Evolutionary conservation across 2,888 invertebrate species (phyloP).

Genomic region (Heterodera filipjevi): DNA sequence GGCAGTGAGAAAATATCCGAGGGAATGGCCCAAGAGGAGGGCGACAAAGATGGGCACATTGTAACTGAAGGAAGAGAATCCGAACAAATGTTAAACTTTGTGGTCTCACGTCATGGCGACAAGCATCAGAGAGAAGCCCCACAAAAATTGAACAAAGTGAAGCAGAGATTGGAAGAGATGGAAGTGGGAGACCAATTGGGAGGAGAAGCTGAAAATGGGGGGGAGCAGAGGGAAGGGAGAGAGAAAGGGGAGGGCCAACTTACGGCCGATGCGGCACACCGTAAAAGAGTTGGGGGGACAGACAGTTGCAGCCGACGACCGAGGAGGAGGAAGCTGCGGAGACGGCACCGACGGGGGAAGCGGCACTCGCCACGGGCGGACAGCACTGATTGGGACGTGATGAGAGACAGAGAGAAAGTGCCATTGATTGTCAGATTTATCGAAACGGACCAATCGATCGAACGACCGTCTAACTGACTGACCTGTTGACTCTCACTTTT

Average conservation of each 20-base stretch:
- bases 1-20: conserved; percentile 54
- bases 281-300: conserved; percentile 7
- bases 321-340: background rate
- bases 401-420: no score
- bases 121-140: conserved; percentile 60
- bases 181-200: conserved; percentile 43
- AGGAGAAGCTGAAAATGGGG: conserved; percentile 21
- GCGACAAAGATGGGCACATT: conserved; percentile 50
- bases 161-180: conserved; percentile 56
- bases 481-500: background rate
- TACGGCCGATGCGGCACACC: conserved; percentile 13
- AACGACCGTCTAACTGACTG: background rate
- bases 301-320: conserved; percentile 14
- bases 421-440: background rate
- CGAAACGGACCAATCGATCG: background rate
- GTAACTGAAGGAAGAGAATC: conserved; percentile 37
- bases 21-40: conserved; percentile 49
- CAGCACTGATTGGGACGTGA: background rate
- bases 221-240: background rate
- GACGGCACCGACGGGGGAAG: background rate
- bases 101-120: conserved; percentile 59
- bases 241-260: conserved; percentile 13
- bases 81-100: background rate
- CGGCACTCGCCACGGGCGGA: background rate
- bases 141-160: conserved; percentile 50